Base-by-base conservation (phyloP, 2,888 invertebrate species). In the Drosophila percnosoma region DNA sequence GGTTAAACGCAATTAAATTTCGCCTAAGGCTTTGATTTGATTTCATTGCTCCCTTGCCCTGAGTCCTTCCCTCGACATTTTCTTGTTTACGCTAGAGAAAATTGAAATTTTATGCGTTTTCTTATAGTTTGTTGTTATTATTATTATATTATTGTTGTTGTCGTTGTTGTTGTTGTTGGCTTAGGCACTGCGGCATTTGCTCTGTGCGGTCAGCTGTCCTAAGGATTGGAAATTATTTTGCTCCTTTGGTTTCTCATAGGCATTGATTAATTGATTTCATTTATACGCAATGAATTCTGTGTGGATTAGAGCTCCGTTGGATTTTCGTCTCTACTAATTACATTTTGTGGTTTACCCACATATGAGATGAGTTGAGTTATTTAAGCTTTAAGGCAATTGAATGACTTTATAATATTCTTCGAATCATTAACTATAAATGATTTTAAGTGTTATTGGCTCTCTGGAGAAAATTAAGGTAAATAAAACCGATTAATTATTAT, bases 1-100 rank as follows among this genome's bases (percentile, higher is more conserved):
- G 90, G 86, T 87, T 87, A 89, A 87, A 90, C 87, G 84, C 89
- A 87, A 87, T 87, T 90, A 87, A 87, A 89, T 84, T 87, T 90
- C 72, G 80, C 86, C 85, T 58, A 60, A 52, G 79, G 90, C 76
- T 62, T 71, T 83, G 85, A 89, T 90, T 86, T 87, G 72, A 80
- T 85, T 80, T 88, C 62, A 34, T 55, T 34, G 61, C 42, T 59
- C 15, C 53, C 51, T 45, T 66, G 3, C 13, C 42, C 51, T 11
- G 24, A 3, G 13, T 51, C 6, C 29, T 51, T 29, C n/a, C 24
- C 45, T 21, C 42, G 29, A 61, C 67, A 58, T 52, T 62, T 66
- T 53, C 64, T 69, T 86, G 83, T 86, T 83, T 89, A 75, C 80
- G 84, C 75, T 75, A 72, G 52, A 75, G 68, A 80, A 90, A 90